Percentiles rank a stretch among this genome's conserved stretches.
phyloP scores from a whole-genome alignment of 2,113 vertebrate species.

The Anarrhichthys ocellatus region DNA sequence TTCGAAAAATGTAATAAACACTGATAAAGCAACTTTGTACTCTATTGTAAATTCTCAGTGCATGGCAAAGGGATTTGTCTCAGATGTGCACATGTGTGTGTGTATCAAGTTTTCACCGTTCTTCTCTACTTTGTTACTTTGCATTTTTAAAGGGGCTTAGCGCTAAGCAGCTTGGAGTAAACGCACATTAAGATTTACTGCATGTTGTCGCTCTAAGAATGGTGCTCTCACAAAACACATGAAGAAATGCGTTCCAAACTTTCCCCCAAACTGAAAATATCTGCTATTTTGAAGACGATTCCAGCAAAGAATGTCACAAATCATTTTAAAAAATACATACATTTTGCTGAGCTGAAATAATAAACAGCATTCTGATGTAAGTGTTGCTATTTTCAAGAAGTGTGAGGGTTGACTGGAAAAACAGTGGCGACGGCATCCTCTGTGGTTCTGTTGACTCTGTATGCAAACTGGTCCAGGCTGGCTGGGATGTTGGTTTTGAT shows the following conservation, averaged over 20 bases:
- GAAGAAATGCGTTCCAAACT: not conserved
- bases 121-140: conserved; percentile 30
- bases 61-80: not conserved
- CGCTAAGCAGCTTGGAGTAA: conserved; percentile 17
- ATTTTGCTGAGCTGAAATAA: not conserved
- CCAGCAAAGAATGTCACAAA: not conserved
- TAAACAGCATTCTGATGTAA: not conserved
- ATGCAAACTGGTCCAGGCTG: not conserved
- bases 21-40: not conserved
- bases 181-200: not conserved
- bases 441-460: not conserved
- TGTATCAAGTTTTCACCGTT: conserved; percentile 6
- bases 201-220: not conserved
- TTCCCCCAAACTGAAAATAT: not conserved
- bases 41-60: not conserved
- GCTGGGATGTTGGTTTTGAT: not conserved
- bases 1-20: not conserved
- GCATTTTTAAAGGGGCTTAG: conserved; percentile 36
- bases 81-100: not conserved
- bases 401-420: not conserved
- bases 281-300: not conserved
- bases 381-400: not conserved
- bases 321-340: not conserved
- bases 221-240: not conserved
- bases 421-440: not conserved